phyloP scores from a whole-genome alignment of 1,140 invertebrate genomes.

The Teleogryllus occipitalis region DNA sequence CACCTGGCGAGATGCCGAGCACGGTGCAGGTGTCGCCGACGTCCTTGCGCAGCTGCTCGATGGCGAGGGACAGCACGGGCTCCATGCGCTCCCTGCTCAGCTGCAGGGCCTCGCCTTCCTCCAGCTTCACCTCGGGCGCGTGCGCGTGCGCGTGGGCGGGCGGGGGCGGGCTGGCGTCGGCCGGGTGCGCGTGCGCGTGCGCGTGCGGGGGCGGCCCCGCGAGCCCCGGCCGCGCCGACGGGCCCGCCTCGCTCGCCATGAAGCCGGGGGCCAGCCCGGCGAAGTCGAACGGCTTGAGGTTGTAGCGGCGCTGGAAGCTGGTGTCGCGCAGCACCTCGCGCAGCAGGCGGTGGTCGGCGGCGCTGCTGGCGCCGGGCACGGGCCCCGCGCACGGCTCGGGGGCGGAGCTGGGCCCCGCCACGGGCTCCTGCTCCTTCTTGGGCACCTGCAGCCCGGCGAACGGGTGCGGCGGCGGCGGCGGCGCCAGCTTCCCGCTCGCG shows the following conservation, averaged over 20 bases:
- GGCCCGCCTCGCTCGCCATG: neutral
- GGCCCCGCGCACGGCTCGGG: neutral
- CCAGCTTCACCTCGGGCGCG: conserved; percentile 11
- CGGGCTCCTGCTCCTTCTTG: neutral
- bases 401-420: neutral
- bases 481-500: neutral
- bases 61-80: conserved; percentile 72
- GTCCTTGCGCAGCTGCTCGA: conserved; percentile 76
- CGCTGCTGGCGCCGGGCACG: neutral
- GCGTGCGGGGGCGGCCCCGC: conserved; percentile 69
- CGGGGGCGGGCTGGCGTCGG: conserved; percentile 39
- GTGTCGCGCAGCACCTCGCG: conserved; percentile 72
- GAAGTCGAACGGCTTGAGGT: conserved; percentile 64
- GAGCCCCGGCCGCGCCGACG: conserved; percentile 66
- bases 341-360: conserved; percentile 61
- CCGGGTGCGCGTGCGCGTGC: conserved; percentile 25
- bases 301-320: conserved; percentile 71
- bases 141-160: conserved; percentile 64
- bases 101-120: neutral
- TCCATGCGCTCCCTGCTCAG: conserved; percentile 55
- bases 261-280: conserved; percentile 15
- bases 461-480: neutral
- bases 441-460: neutral
- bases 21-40: conserved; percentile 74
- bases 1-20: conserved; percentile 78